Conservation (phyloP, 2,797 vertebrate genomes). For the Dermochelys coriacea region DNA sequence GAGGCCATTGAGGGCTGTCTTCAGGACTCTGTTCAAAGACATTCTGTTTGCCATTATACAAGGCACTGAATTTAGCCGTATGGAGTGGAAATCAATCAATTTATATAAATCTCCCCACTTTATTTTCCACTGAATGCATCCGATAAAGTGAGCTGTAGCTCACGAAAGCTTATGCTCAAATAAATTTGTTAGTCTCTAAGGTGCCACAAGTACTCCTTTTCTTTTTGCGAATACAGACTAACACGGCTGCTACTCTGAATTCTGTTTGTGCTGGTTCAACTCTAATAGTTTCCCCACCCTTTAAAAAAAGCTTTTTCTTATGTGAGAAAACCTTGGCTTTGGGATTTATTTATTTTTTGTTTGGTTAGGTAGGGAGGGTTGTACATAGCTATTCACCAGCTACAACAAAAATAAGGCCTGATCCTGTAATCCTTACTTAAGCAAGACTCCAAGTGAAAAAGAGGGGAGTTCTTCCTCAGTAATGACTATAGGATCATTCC, state of each 20-base stretch:
- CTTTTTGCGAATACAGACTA: too few species aligned
- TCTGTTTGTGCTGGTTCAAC: not conserved
- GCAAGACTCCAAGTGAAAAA: not conserved
- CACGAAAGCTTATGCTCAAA: too few species aligned
- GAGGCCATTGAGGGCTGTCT: not conserved
- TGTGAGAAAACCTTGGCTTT: not conserved
- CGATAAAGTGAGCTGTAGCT: too few species aligned
- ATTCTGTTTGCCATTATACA: not conserved
- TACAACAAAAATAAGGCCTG: not conserved
- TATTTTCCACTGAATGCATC: too few species aligned
- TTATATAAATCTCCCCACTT: too few species aligned
- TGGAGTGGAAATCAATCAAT: too few species aligned
- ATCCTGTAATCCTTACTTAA: not conserved
- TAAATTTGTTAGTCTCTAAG: too few species aligned
- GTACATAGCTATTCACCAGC: not conserved
- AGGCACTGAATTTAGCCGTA: too few species aligned
- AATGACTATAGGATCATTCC: not conserved
- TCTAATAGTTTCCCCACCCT: not conserved
- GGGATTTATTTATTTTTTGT: not conserved
- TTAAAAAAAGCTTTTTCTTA: not conserved
- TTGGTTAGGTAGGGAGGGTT: too few species aligned
- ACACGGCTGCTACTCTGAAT: not conserved
- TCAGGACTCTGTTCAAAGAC: not conserved
- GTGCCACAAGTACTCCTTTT: too few species aligned
- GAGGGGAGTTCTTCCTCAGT: not conserved